Base-by-base conservation (phyloP, 2,888 invertebrate species). In the Synanthedon vespiformis region DNA sequence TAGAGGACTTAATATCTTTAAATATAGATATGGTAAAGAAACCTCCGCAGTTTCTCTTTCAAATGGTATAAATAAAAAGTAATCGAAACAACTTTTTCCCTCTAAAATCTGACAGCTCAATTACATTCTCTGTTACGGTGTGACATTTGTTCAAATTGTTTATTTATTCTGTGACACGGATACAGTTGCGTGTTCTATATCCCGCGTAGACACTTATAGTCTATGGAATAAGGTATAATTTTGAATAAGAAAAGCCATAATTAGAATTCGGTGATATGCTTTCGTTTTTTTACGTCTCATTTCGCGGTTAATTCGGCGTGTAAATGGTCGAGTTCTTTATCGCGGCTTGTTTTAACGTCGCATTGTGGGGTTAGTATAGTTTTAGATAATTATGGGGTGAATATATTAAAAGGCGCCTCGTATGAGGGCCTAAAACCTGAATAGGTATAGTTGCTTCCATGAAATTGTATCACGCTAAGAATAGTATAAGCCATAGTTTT, bases 91-190 rank as follows among this genome's bases (percentile, higher is more conserved):
- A 34, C 34, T 34, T 6, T 44, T 12, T 79, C 77, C 74, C 76
- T 73, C 73, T 70, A 62, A 80, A 83, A 81, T 80, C 74, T 80
- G 80, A 81, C 80, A 82, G 78, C 70, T 76, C 79, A 77, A 84
- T 83, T 83, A 74, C 77, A 68, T 71, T 72, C 62, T 66, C 70
- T 68, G 64, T 69, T 64, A 69, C 71, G 67, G 70, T 34, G 78
- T 68, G 82, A 85, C 86, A 86, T 84, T 85, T 86, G 85, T 80
- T 80, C 80, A 79, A 82, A 81, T 83, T 80, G 72, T 72, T 70
- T 67, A 72, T 72, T 72, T 59, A 72, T 70, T 62, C 34, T 34
- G 34, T 34, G 34, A 10, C 34, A 34, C 34, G 34, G 34, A 34
- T 34, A 34, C 6, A 10, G 1, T 34, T 34, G 34, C 34, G 34